These are phyloP conservation scores for Lasioglossum figueresi DNA, from an alignment of 2,888 invertebrate genomes.

Conservation along the genomic window DNA sequence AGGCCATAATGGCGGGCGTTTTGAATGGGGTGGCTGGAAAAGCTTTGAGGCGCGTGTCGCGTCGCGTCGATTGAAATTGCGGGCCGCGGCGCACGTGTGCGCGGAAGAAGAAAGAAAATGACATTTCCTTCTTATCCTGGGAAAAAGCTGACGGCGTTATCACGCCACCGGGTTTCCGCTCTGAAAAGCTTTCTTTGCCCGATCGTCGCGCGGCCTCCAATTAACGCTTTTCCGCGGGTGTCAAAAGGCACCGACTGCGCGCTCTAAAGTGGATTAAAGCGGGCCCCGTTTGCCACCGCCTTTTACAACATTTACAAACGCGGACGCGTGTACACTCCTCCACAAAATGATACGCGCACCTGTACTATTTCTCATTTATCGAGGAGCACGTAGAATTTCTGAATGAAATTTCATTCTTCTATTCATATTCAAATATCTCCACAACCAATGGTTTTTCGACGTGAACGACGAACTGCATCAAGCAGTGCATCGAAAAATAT, in stretches of 20 bases:
- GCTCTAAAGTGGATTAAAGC: constrained; percentile 74
- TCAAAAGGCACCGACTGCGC: constrained; percentile 72
- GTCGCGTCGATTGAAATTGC: constrained; percentile 5
- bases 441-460: not conserved
- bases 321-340: not conserved
- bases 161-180: constrained; percentile 62
- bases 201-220: constrained; percentile 77
- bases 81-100: not conserved
- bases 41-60: constrained; percentile 42
- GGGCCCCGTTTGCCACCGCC: constrained; percentile 65
- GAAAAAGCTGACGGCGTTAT: constrained; percentile 60
- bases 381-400: not conserved
- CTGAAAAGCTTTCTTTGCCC: constrained; percentile 73
- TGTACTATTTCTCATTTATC: not conserved
- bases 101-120: constrained; percentile 37
- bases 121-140: constrained; percentile 69
- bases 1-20: constrained; percentile 37
- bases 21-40: constrained; percentile 35
- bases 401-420: too few relatives aligned
- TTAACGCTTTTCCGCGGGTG: constrained; percentile 76
- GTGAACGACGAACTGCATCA: not conserved
- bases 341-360: not conserved
- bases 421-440: not conserved
- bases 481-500: not conserved
- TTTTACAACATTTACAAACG: constrained; percentile 68